Base-by-base conservation (phyloP, 2,113 vertebrate genomes). In the Amazona vittata region DNA sequence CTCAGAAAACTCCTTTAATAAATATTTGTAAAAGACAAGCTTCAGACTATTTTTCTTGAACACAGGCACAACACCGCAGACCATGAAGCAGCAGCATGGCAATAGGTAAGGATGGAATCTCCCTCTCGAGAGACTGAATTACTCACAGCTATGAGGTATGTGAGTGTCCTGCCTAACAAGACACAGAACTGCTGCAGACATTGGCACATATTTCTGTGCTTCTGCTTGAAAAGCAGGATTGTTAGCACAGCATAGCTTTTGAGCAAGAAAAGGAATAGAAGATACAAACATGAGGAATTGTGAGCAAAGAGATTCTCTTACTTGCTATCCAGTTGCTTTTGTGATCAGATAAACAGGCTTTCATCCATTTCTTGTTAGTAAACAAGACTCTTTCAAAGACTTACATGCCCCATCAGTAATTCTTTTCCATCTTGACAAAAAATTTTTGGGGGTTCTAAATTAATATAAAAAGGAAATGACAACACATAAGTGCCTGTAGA, bases 341-440 rank as follows among this genome's bases (percentile, higher is more conserved):
- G 35, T 77, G 44, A 83, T 68, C 44, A 80, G 39, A 82, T 83
- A 94, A 95, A 65, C 4, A 33, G n/a, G 25, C 35, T 68, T 94
- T 68, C 50, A 47, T 37, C n/a, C 22, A 78, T 35, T 83, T 77
- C 37, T 67, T 49, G 8, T 39, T 49, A 46, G 55, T 29, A 64
- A 83, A 90, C 26, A 87, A 79, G 15, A 28, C 15, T 39, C 25
- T 65, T 53, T n/a, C 83, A 83, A 73, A 85, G 62, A 15, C 13
- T 71, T 55, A 0, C 4, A 41, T 7, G 13, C 37, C 11, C 25
- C 50, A 55, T 46, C 17, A 63, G 17, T 64, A 79, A 86, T 50
- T 49, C 11, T 53, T 88, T 71, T 63, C 26, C 31, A 37, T 88
- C 37, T 10, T 37, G 44, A 55, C 2, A 13, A 83, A 87, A 50